Base-by-base conservation (phyloP, 2,113 vertebrate species). In the Epinephelus cyanopodus region DNA sequence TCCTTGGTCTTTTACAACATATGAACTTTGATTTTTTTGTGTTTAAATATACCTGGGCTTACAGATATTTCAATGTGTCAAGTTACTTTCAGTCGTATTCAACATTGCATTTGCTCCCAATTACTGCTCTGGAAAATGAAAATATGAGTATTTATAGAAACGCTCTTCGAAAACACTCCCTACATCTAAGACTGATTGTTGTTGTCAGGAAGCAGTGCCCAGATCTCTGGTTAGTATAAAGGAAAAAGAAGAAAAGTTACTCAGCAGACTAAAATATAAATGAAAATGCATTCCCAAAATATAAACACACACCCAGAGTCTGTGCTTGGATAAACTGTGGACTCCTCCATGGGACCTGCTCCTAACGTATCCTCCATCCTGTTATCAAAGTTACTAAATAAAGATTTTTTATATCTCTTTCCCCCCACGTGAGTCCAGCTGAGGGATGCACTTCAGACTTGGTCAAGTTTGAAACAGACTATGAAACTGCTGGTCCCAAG, bases 241-340 rank as follows among this genome's bases (percentile, higher is more conserved):
- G 27, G 21, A 39, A 21, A 47, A 64, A 14, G 10, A 45, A 33
- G 9, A 42, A 68, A 78, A 64, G 65, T 72, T 12, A 23, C 37
- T 72, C 62, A 64, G 61, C 50, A 18, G 67, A 72, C 56, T 83
- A 56, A 79, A 80, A 77, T 79, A 85, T 75, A 72, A 72, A 84
- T 84, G 37, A 71, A 66, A 84, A 29, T 67, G 6, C 25, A 45
- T 13, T 67, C 39, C 39, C 62, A 77, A 78, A 81, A 77, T 42
- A 64, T 15, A 80, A 29, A 12, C 73, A 37, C 37, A 66, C 42
- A 42, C 14, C 15, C 56, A 69, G n/a, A 77, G 23, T 33, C n/a
- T 42, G 39, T 60, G 29, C 54, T 79, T 69, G 27, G 72, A 64
- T 66, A 64, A 64, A 58, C 56, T 0, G 3, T 68, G 29, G 42